Base-by-base conservation (phyloP, 1,140 invertebrate genomes). In the Cardiocondyla obscurior region DNA sequence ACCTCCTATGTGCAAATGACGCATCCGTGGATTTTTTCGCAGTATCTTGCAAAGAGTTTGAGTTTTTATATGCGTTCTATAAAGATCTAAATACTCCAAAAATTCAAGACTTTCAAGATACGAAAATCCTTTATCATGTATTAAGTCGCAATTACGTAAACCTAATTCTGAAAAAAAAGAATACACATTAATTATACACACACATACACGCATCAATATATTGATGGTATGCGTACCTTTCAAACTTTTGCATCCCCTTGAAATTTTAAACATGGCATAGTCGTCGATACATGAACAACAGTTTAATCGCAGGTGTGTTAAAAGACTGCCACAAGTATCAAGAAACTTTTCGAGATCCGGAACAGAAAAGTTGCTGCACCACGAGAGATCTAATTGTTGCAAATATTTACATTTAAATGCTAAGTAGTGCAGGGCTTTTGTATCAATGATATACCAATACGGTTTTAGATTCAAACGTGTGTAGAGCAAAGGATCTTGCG, bases 371-470 rank as follows among this genome's bases (percentile, higher is more conserved):
- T 95, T 96, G n/a, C 97, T 97, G 92, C 97, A 98, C 97, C 98
- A 98, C 0, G 97, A 98, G 0, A 98, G 91, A 94, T 98, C 97
- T 14, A 98, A 89, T 92, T 96, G 96, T 87, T 96, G 96, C 16
- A 98, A 92, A 91, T 96, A 96, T 82, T 95, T 95, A 92, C 97
- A 97, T 77, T 96, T 94, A 14, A 89, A 83, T 19, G 91, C 87
- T 42, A 96, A 92, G 86, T 87, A 93, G 58, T 94, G 89, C 57
- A 97, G 90, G 33, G 94, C 96, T 84, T 90, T 88, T 39, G 95
- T 93, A 86, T 95, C 93, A 51, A 96, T 94, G 84, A 96, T 94
- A 87, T 96, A 92, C 96, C 96, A 96, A 88, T 96, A 96, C 0
- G 96, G 95, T 91, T 97, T 96, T 25, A 98, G 94, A 93, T 97